A percentile compares a stretch with the other conserved stretches of the same genome.
Evolutionary conservation across 2,113 vertebrate species (phyloP).

Genomic region (Solenodon paradoxus): DNA sequence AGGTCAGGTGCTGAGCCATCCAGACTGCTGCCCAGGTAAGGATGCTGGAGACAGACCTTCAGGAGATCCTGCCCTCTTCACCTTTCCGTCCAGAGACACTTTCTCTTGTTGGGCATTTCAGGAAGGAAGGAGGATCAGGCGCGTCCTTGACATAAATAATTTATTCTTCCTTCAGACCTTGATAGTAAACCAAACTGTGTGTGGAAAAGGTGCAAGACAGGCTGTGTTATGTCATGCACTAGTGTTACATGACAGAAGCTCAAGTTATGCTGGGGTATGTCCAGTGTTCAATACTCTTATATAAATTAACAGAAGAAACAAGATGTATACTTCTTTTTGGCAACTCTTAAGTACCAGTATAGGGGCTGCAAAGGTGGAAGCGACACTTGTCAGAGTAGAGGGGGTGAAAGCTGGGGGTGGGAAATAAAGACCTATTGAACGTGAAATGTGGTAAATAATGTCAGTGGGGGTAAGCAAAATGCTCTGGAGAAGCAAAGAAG

Average conservation of each 20-base stretch:
- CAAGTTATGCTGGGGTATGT: background rate
- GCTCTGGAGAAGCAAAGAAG: background rate
- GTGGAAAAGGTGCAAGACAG: background rate
- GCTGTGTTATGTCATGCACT: background rate
- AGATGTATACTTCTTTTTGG: background rate
- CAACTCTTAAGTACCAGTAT: background rate
- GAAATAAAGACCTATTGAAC: background rate
- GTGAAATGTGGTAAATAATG: background rate
- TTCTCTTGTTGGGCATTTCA: background rate
- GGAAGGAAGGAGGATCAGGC: background rate
- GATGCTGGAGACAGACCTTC: background rate
- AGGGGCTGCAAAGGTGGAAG: background rate
- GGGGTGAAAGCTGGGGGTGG: background rate
- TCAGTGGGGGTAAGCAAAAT: background rate
- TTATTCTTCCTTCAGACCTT: background rate
- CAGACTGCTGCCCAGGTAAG: background rate
- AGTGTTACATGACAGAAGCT: background rate
- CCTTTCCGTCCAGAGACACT: background rate
- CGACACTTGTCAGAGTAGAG: background rate
- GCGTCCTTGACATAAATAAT: background rate
- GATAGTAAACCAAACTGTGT: background rate
- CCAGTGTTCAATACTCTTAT: background rate
- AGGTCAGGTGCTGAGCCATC: background rate
- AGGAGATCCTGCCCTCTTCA: no score
- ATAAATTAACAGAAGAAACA: background rate